A percentile compares a stretch with the other conserved stretches of the same genome.
Conservation (phyloP, 2,797 vertebrate genomes). For the Rachycentron canadum region DNA sequence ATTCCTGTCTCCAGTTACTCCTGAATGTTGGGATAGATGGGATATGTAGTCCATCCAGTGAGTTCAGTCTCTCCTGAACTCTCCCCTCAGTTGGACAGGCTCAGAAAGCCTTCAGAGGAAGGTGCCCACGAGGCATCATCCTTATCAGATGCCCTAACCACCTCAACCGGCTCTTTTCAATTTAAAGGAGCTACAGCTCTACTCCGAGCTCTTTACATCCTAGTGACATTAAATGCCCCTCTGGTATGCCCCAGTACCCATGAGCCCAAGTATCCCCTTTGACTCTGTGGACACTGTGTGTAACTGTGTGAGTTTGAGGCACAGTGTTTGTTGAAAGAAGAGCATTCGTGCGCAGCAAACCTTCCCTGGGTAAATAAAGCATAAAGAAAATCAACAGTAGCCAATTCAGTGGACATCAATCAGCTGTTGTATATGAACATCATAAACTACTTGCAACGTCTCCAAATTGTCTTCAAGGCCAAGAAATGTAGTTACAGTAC, state of each 20-base stretch:
- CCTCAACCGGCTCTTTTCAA: too few relatives aligned
- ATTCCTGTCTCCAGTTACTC: too few relatives aligned
- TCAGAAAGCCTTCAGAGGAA: too few relatives aligned
- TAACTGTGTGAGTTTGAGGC: background rate
- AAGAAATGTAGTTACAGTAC: slow-evolving; percentile 52
- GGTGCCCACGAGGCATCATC: too few relatives aligned
- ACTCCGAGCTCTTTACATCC: too few relatives aligned
- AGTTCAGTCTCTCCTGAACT: too few relatives aligned
- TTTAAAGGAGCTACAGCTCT: too few relatives aligned
- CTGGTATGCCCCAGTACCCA: too few relatives aligned
- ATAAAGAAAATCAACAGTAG: slow-evolving; percentile 27
- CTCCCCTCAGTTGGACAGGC: too few relatives aligned
- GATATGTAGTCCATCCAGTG: too few relatives aligned
- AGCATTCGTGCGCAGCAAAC: slow-evolving; percentile 19
- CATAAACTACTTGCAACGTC: slow-evolving; percentile 39
- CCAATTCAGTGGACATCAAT: slow-evolving; percentile 30
- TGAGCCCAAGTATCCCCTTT: background rate
- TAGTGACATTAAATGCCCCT: background rate
- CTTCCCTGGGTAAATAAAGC: slow-evolving; percentile 36
- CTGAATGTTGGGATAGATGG: too few relatives aligned
- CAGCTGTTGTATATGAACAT: slow-evolving; percentile 45
- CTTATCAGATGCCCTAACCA: too few relatives aligned
- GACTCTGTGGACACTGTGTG: background rate
- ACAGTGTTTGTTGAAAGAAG: background rate
- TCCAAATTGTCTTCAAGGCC: slow-evolving; percentile 51